A percentile compares a stretch with the other conserved stretches of the same genome.
These are phyloP conservation scores for Tribolium castaneum DNA, from an alignment of 1,140 invertebrate species.

Conservation along the genomic window DNA sequence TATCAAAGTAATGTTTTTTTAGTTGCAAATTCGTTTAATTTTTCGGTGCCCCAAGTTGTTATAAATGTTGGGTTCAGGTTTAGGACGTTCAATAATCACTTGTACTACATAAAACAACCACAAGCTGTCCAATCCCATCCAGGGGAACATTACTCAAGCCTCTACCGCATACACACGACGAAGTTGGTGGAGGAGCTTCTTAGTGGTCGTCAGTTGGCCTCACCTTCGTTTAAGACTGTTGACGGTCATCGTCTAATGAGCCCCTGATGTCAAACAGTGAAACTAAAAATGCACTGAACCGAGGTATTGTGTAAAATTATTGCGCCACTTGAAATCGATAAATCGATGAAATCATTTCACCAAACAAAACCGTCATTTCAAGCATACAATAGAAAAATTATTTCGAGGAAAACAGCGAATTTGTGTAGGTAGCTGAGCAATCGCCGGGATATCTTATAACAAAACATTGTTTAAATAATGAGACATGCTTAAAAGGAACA, in stretches of 20 bases:
- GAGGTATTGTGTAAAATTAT: constrained; percentile 12
- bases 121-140: constrained; percentile 7
- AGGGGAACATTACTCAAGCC: constrained; percentile 3
- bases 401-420: constrained; percentile 5
- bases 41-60: not conserved
- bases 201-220: not conserved
- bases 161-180: not conserved
- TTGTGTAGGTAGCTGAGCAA: constrained; percentile 1
- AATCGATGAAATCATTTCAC: not conserved
- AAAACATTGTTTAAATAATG: constrained; percentile 42
- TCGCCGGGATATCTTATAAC: constrained; percentile 20
- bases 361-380: not conserved
- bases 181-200: constrained; percentile 9
- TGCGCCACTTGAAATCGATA: not conserved
- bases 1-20: too few species aligned
- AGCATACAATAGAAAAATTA: constrained; percentile 4
- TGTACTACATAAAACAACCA: constrained; percentile 4
- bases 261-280: not conserved
- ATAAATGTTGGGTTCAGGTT: not conserved
- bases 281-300: not conserved
- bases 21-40: not conserved
- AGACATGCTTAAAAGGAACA: constrained; percentile 28
- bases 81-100: constrained; percentile 3
- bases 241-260: constrained; percentile 10
- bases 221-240: constrained; percentile 20